Conservation (phyloP, 2,113 vertebrate genomes). For the Sardina pilchardus region DNA sequence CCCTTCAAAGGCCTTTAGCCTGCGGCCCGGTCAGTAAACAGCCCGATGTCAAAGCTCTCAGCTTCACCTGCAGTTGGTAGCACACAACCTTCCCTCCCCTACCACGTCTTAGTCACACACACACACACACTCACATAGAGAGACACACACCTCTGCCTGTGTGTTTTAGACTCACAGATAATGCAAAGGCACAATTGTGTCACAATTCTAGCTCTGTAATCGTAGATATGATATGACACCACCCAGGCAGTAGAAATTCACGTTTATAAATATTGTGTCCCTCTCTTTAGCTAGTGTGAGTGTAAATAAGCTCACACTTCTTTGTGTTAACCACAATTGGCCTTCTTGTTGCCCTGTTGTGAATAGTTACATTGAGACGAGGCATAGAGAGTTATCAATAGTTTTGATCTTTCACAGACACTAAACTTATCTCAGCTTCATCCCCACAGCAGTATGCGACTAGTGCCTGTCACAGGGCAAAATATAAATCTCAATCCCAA, state of each 20-base stretch:
- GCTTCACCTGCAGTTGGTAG: slow-evolving; percentile 90
- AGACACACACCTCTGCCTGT: not conserved
- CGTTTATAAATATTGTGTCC: not conserved
- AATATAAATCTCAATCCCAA: not conserved
- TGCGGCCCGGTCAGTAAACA: slow-evolving; percentile 99
- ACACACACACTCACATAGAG: no score
- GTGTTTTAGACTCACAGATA: not conserved
- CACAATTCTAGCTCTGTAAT: not conserved
- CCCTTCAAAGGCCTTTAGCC: slow-evolving; percentile 99
- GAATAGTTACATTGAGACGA: not conserved
- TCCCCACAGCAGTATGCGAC: not conserved
- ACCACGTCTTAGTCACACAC: slow-evolving; percentile 15
- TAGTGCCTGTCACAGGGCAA: not conserved
- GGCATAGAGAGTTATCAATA: not conserved
- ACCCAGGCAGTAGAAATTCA: not conserved
- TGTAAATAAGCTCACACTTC: not conserved
- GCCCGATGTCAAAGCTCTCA: slow-evolving; percentile 96
- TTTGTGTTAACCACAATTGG: not conserved
- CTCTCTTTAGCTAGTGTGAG: not conserved
- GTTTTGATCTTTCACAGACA: not conserved
- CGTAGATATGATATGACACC: not conserved
- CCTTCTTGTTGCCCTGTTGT: not conserved
- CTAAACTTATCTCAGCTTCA: not conserved
- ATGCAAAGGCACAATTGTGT: not conserved
- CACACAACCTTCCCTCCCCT: slow-evolving; percentile 63